These are phyloP conservation scores for Mythimna albipuncta DNA, from an alignment of 2,888 invertebrate genomes.

Conservation along the genomic window DNA sequence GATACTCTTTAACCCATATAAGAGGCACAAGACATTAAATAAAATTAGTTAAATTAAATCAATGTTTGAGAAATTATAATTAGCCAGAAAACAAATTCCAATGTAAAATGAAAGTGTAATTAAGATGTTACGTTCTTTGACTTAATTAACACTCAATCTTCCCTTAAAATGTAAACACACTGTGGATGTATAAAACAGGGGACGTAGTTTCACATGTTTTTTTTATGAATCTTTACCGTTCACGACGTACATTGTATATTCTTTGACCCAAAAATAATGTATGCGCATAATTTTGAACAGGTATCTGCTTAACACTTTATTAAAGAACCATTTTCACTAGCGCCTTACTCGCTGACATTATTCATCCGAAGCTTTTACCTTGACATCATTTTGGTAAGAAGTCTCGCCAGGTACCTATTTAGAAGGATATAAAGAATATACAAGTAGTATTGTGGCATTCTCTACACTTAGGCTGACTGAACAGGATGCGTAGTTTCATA, in stretches of 20 bases:
- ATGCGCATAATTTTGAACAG: conserved; percentile 69
- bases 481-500: too few species aligned
- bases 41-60: not conserved
- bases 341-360: conserved; percentile 43
- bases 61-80: not conserved
- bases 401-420: conserved; percentile 1
- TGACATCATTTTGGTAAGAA: conserved; percentile 48
- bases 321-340: conserved; percentile 63
- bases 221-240: conserved; percentile 44
- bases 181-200: conserved; percentile 19
- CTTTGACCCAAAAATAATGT: conserved; percentile 68
- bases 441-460: not conserved
- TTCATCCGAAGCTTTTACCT: conserved; percentile 46
- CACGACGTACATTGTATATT: conserved; percentile 50
- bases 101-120: conserved; percentile 2
- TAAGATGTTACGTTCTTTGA: conserved; percentile 8
- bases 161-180: conserved; percentile 12
- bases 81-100: not conserved
- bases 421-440: conserved; percentile 14
- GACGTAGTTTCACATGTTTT: conserved; percentile 33
- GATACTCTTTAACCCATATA: too few species aligned
- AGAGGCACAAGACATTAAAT: not conserved
- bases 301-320: conserved; percentile 69
- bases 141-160: conserved; percentile 2
- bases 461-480: not conserved